phyloP scores from a whole-genome alignment of 2,113 vertebrate genomes.

The Carassius auratus region DNA sequence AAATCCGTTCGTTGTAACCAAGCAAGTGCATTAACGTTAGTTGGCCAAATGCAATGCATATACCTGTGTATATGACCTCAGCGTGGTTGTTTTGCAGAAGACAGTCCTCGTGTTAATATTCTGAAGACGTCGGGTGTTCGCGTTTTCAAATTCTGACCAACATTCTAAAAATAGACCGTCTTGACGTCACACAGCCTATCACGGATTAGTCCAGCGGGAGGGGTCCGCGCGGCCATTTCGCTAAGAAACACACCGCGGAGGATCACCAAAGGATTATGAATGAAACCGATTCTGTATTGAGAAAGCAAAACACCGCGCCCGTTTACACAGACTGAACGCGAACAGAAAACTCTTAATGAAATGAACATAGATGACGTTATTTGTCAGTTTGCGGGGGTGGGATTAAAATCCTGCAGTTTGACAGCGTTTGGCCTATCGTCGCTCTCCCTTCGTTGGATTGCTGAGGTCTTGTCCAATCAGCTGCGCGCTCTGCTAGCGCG shows the following conservation, averaged over 20 bases:
- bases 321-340: not conserved
- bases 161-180: constrained; percentile 76
- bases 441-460: constrained; percentile 49
- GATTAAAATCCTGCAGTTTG: constrained; percentile 50
- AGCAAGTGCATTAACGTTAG: not conserved
- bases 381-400: constrained; percentile 62
- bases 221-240: constrained; percentile 57
- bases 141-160: constrained; percentile 71
- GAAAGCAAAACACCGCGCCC: not conserved
- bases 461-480: constrained; percentile 61
- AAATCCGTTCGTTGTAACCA: not conserved
- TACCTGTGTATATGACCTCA: constrained; percentile 7
- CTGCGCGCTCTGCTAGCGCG: not conserved
- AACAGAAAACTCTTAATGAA: not conserved
- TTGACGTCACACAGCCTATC: constrained; percentile 74
- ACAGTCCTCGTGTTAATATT: constrained; percentile 56
- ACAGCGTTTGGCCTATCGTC: constrained; percentile 61
- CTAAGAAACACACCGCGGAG: constrained; percentile 38
- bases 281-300: not conserved
- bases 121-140: constrained; percentile 55
- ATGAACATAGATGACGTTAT: constrained; percentile 59
- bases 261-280: constrained; percentile 34
- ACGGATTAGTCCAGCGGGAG: constrained; percentile 57
- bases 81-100: constrained; percentile 37
- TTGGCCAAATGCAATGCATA: not conserved